phyloP scores from a whole-genome alignment of 2,113 vertebrate species.

The Pangasianodon gigas region DNA sequence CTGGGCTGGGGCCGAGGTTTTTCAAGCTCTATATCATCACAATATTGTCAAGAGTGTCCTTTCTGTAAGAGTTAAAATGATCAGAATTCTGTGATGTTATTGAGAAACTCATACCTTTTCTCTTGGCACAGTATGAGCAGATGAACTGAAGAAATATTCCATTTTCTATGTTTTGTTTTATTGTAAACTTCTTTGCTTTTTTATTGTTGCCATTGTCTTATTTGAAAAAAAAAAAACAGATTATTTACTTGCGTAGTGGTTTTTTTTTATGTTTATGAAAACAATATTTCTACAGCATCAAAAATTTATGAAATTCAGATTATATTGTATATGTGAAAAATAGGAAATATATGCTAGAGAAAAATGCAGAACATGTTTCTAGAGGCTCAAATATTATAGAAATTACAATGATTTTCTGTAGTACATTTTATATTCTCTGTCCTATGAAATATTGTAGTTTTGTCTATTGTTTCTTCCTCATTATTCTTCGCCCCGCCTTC shows the following conservation, averaged over 20 bases:
- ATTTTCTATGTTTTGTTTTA: constrained; percentile 83
- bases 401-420: constrained; percentile 12
- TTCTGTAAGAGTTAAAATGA: constrained; percentile 64
- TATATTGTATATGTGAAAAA: constrained; percentile 93
- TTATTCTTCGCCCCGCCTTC: constrained; percentile 75
- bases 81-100: constrained; percentile 23
- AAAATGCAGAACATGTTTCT: constrained; percentile 38
- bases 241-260: constrained; percentile 85
- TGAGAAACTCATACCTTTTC: neutral
- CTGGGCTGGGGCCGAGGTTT: neutral
- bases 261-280: constrained; percentile 76
- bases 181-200: constrained; percentile 76
- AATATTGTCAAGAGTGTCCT: constrained; percentile 63
- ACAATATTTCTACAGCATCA: constrained; percentile 71
- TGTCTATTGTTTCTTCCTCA: constrained; percentile 61
- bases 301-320: constrained; percentile 90
- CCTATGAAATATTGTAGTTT: constrained; percentile 79
- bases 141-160: constrained; percentile 82
- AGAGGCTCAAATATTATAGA: constrained; percentile 37
- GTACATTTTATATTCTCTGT: constrained; percentile 82
- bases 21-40: constrained; percentile 3
- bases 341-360: constrained; percentile 77
- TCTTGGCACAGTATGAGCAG: constrained; percentile 69
- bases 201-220: constrained; percentile 66
- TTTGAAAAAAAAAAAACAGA: constrained; percentile 73